phyloP scores from a whole-genome alignment of 2,797 vertebrate genomes.

The Anabacerthia variegaticeps region DNA sequence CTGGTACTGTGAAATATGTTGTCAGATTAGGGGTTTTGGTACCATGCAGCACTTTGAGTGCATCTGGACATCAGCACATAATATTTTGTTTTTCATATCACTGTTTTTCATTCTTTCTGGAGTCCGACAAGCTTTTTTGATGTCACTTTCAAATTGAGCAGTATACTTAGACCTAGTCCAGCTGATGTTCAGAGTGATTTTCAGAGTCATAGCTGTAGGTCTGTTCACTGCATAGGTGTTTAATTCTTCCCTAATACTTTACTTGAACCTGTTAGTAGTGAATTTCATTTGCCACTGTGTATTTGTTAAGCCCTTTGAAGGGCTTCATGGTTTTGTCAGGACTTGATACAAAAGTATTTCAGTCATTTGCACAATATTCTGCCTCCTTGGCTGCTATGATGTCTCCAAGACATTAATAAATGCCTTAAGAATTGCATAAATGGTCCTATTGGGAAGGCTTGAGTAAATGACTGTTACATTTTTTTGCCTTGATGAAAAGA shows the following conservation, averaged over 20 bases:
- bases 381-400: neutral
- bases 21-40: neutral
- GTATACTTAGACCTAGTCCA: neutral
- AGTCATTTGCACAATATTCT: neutral
- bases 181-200: neutral
- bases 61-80: neutral
- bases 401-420: neutral
- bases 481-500: neutral
- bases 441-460: neutral
- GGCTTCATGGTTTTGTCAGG: neutral
- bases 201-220: neutral
- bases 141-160: fast-evolving
- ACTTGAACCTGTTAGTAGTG: neutral
- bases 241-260: neutral
- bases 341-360: neutral
- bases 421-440: neutral
- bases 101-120: neutral
- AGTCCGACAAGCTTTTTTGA: neutral
- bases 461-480: neutral
- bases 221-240: neutral
- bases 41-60: neutral
- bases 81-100: neutral
- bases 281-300: neutral
- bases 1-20: neutral
- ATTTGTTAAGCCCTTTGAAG: neutral